phyloP scores from a whole-genome alignment of 1,140 invertebrate genomes.

The Drosophila trapezifrons region DNA sequence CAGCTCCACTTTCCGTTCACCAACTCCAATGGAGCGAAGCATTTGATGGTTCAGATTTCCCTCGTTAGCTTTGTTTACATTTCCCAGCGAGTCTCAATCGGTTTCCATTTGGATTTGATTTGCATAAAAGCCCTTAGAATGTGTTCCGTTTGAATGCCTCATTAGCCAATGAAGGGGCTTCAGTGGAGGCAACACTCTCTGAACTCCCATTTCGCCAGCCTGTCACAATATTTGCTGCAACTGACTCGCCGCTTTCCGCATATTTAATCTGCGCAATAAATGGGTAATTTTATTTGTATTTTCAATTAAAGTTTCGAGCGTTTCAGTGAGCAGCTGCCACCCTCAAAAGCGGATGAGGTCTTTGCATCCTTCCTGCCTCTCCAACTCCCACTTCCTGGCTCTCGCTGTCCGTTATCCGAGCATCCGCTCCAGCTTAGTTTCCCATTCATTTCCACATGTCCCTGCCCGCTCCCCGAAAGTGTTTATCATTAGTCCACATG shows the following conservation, averaged over 20 bases:
- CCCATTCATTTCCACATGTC: slow-evolving; percentile 10
- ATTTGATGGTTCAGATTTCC: slow-evolving; percentile 29
- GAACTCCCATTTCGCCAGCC: background rate
- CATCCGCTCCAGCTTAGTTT: slow-evolving; percentile 42
- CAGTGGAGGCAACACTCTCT: slow-evolving; percentile 3
- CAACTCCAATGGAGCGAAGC: slow-evolving; percentile 15
- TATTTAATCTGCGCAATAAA: background rate
- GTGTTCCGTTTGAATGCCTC: slow-evolving; percentile 34
- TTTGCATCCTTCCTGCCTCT: slow-evolving; percentile 10
- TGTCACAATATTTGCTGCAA: slow-evolving; percentile 10
- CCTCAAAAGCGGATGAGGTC: background rate
- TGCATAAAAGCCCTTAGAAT: slow-evolving; percentile 29
- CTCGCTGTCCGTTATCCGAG: slow-evolving; percentile 27
- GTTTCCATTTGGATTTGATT: slow-evolving; percentile 13
- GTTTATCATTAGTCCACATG: slow-evolving; percentile 61
- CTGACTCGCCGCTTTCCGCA: background rate
- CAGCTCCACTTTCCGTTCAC: slow-evolving; percentile 18
- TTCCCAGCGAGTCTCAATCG: slow-evolving; percentile 14
- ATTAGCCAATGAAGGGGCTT: slow-evolving; percentile 23
- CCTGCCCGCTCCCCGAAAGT: slow-evolving; percentile 9
- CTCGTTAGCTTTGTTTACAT: slow-evolving; percentile 26
- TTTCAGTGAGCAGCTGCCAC: slow-evolving; percentile 3
- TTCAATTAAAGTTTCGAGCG: slow-evolving; percentile 26
- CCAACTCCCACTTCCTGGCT: slow-evolving; percentile 14
- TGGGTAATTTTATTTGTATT: slow-evolving; percentile 14